Base-by-base conservation (phyloP, 2,113 vertebrate species). In the Felis chaus region DNA sequence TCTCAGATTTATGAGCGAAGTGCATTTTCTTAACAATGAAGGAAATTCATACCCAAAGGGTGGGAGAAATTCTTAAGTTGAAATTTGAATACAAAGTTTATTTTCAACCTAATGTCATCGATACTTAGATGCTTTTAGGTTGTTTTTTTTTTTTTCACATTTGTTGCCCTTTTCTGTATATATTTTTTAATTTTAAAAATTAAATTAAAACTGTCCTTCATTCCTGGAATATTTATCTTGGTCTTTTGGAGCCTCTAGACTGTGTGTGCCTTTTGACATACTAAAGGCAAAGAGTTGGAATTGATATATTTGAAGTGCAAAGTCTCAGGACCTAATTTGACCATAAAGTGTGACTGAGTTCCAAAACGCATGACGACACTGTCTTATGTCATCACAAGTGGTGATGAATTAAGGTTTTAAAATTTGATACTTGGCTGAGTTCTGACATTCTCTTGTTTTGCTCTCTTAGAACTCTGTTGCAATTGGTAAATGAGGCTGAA, bases 151-250 rank as follows among this genome's bases (percentile, higher is more conserved):
- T 50, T 90, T 61, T 92, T 61, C 14, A 29, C 18, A 86, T 85
- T 48, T 27, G 1, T 76, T 76, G 65, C 39, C 45, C 87, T 85
- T 79, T 66, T 86, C 8, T 41, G n/a, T 31, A 71, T 23, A 13
- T 53, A 85, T 55, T 55, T 36, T 63, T n/a, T 65, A 76, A 88
- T 33, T 79, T 50, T 33, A 19, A 33, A 48, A 19, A 33, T 27
- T 31, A 25, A 65, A 9, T 76, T 71, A 85, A 83, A 85, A 92
- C 19, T 66, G 14, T 25, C 4, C 31, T 7, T 41, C 21, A 45
- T 82, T 96, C 61, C 83, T 84, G 16, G 76, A 68, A 36, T 78
- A 93, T 81, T 89, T 86, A 29, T 79, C 71, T 89, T 81, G 27
- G 53, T 65, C n/a, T 66, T 87, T 48, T 41, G 83, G 8, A 79